Evolutionary conservation across 92 coral and sea anemone species (phyloP).

Genomic region (Phenganax marumi): DNA sequence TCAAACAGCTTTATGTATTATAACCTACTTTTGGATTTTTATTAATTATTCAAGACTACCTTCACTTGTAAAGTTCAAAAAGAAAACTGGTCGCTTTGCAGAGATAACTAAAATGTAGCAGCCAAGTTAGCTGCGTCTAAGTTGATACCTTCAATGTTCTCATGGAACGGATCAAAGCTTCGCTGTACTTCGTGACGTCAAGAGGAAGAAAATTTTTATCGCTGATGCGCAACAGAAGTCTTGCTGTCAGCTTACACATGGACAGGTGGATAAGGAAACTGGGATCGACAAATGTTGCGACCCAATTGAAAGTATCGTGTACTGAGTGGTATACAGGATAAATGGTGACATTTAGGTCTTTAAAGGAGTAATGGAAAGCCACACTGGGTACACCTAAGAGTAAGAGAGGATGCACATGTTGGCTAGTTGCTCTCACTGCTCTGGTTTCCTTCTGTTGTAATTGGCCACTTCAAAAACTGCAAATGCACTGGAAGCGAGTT

Average conservation of each 20-base stretch:
- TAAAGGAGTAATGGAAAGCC: conserved; percentile 60
- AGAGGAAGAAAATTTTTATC: conserved; percentile 59
- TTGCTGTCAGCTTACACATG: conserved; percentile 58
- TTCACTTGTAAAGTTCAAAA: too few relatives aligned
- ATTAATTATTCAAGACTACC: too few relatives aligned
- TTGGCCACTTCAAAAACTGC: too few relatives aligned
- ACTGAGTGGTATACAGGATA: conserved; percentile 76
- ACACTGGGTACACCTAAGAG: conserved; percentile 62
- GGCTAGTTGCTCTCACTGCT: neutral
- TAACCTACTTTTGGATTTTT: too few relatives aligned
- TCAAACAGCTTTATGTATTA: too few relatives aligned
- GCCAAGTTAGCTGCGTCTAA: too few relatives aligned
- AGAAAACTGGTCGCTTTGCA: too few relatives aligned
- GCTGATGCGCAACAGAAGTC: conserved; percentile 60
- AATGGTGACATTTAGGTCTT: conserved; percentile 42
- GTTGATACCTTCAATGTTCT: conserved; percentile 11
- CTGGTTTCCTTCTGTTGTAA: neutral
- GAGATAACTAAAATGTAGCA: too few relatives aligned
- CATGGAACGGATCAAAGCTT: conserved; percentile 46
- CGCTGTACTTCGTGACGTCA: conserved; percentile 56
- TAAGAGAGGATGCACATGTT: neutral
- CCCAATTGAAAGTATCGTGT: conserved; percentile 73
- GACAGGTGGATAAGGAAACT: conserved; percentile 63
- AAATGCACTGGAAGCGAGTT: too few relatives aligned
- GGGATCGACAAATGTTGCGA: conserved; percentile 65